Base-by-base conservation (phyloP, 1,140 invertebrate species). In the Sinella curviseta region DNA sequence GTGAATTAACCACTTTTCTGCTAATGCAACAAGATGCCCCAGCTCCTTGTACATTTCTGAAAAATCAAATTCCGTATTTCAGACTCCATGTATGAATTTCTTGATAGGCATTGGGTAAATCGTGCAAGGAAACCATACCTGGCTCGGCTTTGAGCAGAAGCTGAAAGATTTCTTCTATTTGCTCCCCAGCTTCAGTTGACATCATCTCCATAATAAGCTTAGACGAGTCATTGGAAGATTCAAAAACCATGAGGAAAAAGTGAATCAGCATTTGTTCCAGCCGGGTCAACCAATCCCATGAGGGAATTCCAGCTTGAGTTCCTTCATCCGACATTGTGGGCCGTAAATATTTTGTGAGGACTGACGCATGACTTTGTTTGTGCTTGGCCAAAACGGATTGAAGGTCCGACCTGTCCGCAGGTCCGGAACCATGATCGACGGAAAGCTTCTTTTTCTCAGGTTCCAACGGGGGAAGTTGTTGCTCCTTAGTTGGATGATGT, bases 221-320 rank as follows among this genome's bases (percentile, higher is more conserved):
- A 30, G 30, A 36, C 0, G 77, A 17, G 3, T 67, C 34, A 26
- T 60, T 26, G 14, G 24, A 17, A 1, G 60, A 14, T 0, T 78
- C 77, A 73, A 78, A 78, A 20, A 78, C 60, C 2, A 73, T 67
- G 20, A 78, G 39, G 77, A 78, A 78, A 78, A 78, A 78, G 67
- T 78, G 77, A 14, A 78, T 48, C 20, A 78, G 65, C 14, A 78
- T 8, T 48, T 78, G 60, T 73, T 78, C 77, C 1, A 78, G 34
- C 33, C 35, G 35, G 17, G 31, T 28, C 26, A 78, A 36, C 77
- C 77, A 78, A 24, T 78, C 77, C 28, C 67, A 60, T 1, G 60
- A 30, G 35, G 77, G 60, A 17, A 70, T 36, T 48, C 77, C 77
- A 70, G 65, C 14, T 55, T 76, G 75, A 28, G 3, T 74, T 33